Conservation (phyloP, 2,888 invertebrate genomes). For the Sabellastarte sp. region DNA sequence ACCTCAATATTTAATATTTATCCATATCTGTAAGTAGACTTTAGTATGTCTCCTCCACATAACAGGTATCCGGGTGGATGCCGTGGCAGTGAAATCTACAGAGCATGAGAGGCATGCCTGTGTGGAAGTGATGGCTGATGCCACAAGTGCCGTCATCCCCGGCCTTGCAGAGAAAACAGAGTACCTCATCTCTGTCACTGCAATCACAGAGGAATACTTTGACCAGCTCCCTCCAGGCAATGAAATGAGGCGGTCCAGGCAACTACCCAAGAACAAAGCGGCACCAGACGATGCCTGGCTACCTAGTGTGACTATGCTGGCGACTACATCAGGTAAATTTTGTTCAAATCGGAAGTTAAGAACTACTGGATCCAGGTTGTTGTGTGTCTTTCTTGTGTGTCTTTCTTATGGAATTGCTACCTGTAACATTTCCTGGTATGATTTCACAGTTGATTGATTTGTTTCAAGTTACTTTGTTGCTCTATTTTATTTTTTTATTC, state of each 20-base stretch:
- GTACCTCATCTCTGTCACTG: conserved; percentile 54
- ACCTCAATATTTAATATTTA: no score
- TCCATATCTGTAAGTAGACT: background rate
- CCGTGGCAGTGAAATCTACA: conserved; percentile 41
- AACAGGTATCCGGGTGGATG: conserved; percentile 53
- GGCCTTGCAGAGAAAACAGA: conserved; percentile 53
- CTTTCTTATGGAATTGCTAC: no score
- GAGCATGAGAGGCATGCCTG: conserved; percentile 19
- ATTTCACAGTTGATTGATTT: no score
- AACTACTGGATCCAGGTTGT: no score
- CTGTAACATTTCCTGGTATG: no score
- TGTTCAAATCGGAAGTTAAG: no score
- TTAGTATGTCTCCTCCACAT: background rate
- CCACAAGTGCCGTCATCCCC: conserved; percentile 43
- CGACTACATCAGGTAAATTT: conserved; percentile 58
- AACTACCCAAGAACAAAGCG: conserved; percentile 45
- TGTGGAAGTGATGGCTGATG: conserved; percentile 50
- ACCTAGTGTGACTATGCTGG: conserved; percentile 49
- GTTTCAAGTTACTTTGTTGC: no score
- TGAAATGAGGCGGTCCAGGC: conserved; percentile 37
- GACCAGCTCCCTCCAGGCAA: conserved; percentile 52
- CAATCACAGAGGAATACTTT: conserved; percentile 58
- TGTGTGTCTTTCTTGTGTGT: no score
- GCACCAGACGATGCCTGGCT: conserved; percentile 53
- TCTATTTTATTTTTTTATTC: no score